Base-by-base conservation (phyloP, 2,888 invertebrate species). In the Cosmorhoe ocellata region DNA sequence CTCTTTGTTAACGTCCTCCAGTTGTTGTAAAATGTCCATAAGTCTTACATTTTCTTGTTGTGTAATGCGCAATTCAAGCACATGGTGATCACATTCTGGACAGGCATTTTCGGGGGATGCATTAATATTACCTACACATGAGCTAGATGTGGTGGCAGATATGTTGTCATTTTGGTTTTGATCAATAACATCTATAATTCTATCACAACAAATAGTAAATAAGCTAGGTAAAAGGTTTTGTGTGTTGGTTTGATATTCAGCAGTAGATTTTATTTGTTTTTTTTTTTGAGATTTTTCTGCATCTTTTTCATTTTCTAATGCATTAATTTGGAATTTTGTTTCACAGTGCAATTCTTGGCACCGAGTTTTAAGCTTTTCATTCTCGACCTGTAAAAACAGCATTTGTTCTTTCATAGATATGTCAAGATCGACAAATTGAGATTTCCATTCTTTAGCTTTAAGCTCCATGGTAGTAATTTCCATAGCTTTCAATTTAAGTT, bases 171-270 rank as follows among this genome's bases (percentile, higher is more conserved):
- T 64, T 33, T 76, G 73, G 27, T 64, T 72, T 1, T 65, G 66
- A 33, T 80, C 69, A 42, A 85, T 69, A 26, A 50, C 48, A 30
- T 83, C 74, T 34, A 76, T 57, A 40, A 87, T 75, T 69, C 59
- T 83, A 49, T 80, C 76, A 55, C 76, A 84, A 55, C 84, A 82
- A 51, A 87, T 77, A 18, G 76, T 83, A 26, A 79, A 51, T n/a
- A 89, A 69, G 61, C 81, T 87, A 30, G 71, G 77, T 9, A 85
- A 84, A n/a, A 76, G 71, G 2, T 57, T 53, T 49, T 70, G 68
- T 14, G 31, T 22, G 33, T 51, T 42, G 14, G 59, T 53, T 27
- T 46, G 50, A 24, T 8, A 34, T 10, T 57, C 48, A 44, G 6
- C 9, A 30, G 12, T 36, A 30, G 31, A 27, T 32, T 12, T 14